Percentiles rank a stretch among this genome's conserved stretches.
These are phyloP conservation scores for Amphipyra tragopoginis DNA, from an alignment of 2,888 invertebrate species.

Conservation along the genomic window DNA sequence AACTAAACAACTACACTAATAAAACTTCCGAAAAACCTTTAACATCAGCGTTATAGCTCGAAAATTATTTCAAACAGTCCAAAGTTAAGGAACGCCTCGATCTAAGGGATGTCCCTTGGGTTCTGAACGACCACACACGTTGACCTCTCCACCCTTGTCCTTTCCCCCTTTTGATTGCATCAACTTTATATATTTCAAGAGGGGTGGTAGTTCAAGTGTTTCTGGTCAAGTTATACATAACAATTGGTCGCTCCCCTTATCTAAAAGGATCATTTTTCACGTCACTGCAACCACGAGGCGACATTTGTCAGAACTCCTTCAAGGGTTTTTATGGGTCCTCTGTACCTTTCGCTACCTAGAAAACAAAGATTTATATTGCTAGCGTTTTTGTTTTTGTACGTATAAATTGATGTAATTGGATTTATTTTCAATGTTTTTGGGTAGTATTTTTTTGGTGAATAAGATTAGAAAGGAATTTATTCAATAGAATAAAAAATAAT, in stretches of 20 bases:
- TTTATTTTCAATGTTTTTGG: slow-evolving; percentile 48
- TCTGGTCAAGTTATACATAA: slow-evolving; percentile 75
- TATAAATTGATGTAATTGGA: slow-evolving; percentile 59
- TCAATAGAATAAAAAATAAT: too few relatives aligned
- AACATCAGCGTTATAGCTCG: slow-evolving; percentile 56
- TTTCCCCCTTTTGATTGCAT: slow-evolving; percentile 5
- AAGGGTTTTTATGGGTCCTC: slow-evolving; percentile 78
- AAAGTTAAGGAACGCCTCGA: slow-evolving; percentile 64
- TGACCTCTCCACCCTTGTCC: slow-evolving; percentile 50
- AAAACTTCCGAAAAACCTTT: slow-evolving; percentile 44
- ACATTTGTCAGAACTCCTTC: slow-evolving; percentile 85
- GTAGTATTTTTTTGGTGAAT: not conserved
- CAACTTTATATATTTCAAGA: not conserved
- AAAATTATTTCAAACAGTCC: slow-evolving; percentile 75
- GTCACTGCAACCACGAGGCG: slow-evolving; percentile 81
- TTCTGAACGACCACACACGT: slow-evolving; percentile 48
- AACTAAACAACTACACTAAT: slow-evolving; percentile 32
- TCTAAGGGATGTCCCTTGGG: slow-evolving; percentile 68
- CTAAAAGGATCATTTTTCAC: slow-evolving; percentile 87
- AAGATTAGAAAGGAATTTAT: too few relatives aligned
- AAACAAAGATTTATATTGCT: slow-evolving; percentile 76
- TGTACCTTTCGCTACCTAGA: slow-evolving; percentile 71
- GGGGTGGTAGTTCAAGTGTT: slow-evolving; percentile 56
- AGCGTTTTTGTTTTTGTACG: slow-evolving; percentile 56
- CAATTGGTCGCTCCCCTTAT: slow-evolving; percentile 84